These are phyloP conservation scores for Antechinus stuartii DNA, from an alignment of 2,113 vertebrate species.

Conservation along the genomic window DNA sequence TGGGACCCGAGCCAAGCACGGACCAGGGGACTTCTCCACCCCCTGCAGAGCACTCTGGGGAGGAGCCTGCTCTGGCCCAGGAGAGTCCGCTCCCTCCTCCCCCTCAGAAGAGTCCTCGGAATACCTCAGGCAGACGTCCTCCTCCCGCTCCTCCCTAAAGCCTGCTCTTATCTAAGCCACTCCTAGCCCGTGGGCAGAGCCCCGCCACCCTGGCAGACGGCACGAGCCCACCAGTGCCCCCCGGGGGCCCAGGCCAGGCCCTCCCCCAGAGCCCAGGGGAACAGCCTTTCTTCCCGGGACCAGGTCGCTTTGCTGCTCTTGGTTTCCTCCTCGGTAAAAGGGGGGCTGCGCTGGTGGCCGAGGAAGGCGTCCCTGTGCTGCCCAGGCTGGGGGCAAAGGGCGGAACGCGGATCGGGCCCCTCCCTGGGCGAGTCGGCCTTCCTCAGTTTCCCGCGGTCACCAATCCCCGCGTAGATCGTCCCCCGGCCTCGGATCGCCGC, in stretches of 20 bases:
- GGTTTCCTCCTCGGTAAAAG: not conserved
- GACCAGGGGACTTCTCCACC: too few relatives aligned
- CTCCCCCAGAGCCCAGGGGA: too few relatives aligned
- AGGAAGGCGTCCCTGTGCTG: not conserved
- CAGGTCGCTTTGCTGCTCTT: not conserved
- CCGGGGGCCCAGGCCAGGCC: too few relatives aligned
- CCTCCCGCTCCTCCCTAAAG: not conserved
- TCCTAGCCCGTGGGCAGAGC: not conserved
- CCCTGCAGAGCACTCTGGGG: too few relatives aligned
- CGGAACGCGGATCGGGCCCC: not conserved
- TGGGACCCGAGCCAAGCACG: too few relatives aligned
- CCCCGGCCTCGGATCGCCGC: accelerated
- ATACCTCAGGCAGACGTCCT: not conserved
- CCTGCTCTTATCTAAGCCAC: not conserved
- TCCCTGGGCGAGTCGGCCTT: not conserved
- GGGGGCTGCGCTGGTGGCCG: not conserved
- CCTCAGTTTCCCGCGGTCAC: not conserved
- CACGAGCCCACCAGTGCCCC: too few relatives aligned
- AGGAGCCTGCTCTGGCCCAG: not conserved
- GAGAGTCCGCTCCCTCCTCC: not conserved
- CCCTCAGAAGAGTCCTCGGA: not conserved
- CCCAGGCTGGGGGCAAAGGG: not conserved
- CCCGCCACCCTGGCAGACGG: too few relatives aligned
- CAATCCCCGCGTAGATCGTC: too few relatives aligned
- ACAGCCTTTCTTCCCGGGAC: not conserved